A percentile compares a stretch with the other conserved stretches of the same genome.
These are phyloP conservation scores for Lasioglossum lativentre DNA, from an alignment of 2,888 invertebrate genomes.

Conservation along the genomic window DNA sequence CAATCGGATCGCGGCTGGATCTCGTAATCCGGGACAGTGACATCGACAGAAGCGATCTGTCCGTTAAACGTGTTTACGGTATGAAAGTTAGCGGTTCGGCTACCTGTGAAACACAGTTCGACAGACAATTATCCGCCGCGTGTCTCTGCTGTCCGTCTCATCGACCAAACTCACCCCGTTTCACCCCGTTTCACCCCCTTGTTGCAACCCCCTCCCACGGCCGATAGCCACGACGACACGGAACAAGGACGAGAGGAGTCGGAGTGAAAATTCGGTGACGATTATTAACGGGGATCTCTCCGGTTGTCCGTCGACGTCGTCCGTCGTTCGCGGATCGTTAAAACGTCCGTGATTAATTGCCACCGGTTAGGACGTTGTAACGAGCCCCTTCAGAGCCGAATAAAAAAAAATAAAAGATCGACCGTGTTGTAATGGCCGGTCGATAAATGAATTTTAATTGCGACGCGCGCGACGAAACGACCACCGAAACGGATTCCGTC, in stretches of 20 bases:
- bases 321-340: conserved; percentile 65
- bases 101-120: conserved; percentile 71
- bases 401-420: conserved; percentile 51
- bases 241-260: background rate
- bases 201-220: background rate
- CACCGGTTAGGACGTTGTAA: conserved; percentile 64
- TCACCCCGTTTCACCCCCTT: background rate
- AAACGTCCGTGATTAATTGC: conserved; percentile 71
- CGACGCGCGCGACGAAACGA: background rate
- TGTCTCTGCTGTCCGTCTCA: conserved; percentile 62
- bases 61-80: conserved; percentile 69
- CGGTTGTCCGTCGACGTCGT: conserved; percentile 32
- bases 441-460: conserved; percentile 65
- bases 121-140: conserved; percentile 68
- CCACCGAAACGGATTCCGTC: conserved; percentile 15
- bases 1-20: conserved; percentile 22
- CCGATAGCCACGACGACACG: background rate
- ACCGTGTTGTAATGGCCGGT: conserved; percentile 50
- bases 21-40: conserved; percentile 60
- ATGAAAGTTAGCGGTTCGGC: conserved; percentile 72
- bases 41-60: conserved; percentile 58
- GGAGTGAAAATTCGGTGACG: conserved; percentile 61
- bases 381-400: conserved; percentile 58
- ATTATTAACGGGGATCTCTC: conserved; percentile 61
- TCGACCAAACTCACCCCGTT: conserved; percentile 29